A percentile compares a stretch with the other conserved stretches of the same genome.
Conservation (phyloP, 2,888 invertebrate species). For the Heliconius ismenius region DNA sequence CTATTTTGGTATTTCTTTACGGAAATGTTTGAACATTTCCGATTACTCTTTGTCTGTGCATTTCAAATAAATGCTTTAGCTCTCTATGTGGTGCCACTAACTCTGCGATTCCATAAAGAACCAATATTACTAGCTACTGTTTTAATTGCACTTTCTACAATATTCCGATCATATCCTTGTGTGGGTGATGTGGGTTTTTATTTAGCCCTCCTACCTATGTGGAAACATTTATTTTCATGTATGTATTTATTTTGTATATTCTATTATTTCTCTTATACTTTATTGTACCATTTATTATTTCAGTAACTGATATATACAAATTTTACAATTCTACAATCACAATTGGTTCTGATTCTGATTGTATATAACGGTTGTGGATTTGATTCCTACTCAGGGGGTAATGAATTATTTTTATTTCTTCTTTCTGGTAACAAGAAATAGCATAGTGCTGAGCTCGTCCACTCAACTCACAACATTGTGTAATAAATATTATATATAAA, state of each 20-base stretch:
- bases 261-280: neutral
- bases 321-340: neutral
- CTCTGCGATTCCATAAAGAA: constrained; percentile 88
- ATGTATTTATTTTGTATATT: constrained; percentile 66
- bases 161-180: constrained; percentile 98
- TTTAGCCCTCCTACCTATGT: constrained; percentile 93
- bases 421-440: no score
- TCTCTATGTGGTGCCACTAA: constrained; percentile 94
- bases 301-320: neutral
- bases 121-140: constrained; percentile 91
- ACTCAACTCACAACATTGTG: no score
- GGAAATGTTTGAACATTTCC: constrained; percentile 99
- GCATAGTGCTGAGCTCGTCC: no score
- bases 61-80: constrained; percentile 98
- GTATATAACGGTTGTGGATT: no score
- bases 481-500: no score
- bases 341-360: neutral
- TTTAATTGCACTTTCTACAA: constrained; percentile 90
- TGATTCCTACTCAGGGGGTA: no score
- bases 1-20: constrained; percentile 99
- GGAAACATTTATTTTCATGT: constrained; percentile 94
- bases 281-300: neutral
- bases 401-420: no score
- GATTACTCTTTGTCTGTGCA: constrained; percentile 95
- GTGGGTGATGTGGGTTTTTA: constrained; percentile 97